Evolutionary conservation across 1,140 invertebrate genomes (phyloP).

Genomic region (Rhyacophila brunnea): DNA sequence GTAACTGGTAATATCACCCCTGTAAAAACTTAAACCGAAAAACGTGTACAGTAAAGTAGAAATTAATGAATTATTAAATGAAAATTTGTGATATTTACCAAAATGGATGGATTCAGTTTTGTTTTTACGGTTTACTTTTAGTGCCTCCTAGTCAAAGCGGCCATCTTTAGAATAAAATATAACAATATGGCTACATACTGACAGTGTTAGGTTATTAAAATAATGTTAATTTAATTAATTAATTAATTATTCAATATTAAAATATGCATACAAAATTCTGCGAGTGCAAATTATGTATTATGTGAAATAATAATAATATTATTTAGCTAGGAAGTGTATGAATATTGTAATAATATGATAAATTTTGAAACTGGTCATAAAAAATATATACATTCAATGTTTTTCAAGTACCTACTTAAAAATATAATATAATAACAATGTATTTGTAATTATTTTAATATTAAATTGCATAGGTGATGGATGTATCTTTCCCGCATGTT

Average conservation of each 20-base stretch:
- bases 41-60: neutral
- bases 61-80: neutral
- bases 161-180: constrained; percentile 21
- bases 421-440: too few relatives aligned
- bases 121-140: constrained; percentile 28
- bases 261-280: constrained; percentile 9
- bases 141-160: constrained; percentile 35
- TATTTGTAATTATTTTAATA: too few relatives aligned
- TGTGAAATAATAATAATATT: neutral
- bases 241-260: constrained; percentile 23
- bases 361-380: neutral
- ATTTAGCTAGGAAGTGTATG: neutral
- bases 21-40: neutral
- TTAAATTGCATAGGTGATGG: too few relatives aligned
- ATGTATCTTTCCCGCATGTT: too few relatives aligned
- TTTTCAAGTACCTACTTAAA: too few relatives aligned
- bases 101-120: constrained; percentile 23
- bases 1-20: neutral
- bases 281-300: constrained; percentile 16
- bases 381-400: neutral
- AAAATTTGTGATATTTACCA: constrained; percentile 35
- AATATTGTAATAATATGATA: constrained; percentile 3
- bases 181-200: constrained; percentile 30
- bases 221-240: constrained; percentile 20
- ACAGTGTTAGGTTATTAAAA: constrained; percentile 30